A percentile compares a stretch with the other conserved stretches of the same genome.
phyloP scores from a whole-genome alignment of 2,797 vertebrate genomes.

The Poecilia picta region DNA sequence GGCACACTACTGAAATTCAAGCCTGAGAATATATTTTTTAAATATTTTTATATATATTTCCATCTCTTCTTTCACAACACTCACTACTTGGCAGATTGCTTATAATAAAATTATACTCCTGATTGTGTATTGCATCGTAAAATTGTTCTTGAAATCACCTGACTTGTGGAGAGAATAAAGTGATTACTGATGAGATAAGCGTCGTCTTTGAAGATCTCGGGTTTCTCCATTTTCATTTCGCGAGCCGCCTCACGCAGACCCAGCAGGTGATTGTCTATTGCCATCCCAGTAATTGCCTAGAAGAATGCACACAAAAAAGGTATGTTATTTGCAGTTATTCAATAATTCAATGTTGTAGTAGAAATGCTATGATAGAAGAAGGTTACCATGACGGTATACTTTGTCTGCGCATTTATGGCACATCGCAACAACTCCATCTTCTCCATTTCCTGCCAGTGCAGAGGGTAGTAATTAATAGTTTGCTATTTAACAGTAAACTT shows the following conservation, averaged over 20 bases:
- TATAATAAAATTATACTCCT: neutral
- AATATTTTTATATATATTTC: too few relatives aligned
- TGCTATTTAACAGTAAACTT: conserved; percentile 8
- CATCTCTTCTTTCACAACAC: too few relatives aligned
- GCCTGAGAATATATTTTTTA: too few relatives aligned
- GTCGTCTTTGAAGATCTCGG: conserved; percentile 92
- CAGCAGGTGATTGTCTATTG: conserved; percentile 95
- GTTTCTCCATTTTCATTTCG: conserved; percentile 85
- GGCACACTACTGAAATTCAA: too few relatives aligned
- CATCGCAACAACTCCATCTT: conserved; percentile 86
- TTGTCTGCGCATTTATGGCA: conserved; percentile 90
- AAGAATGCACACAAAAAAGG: conserved; percentile 8
- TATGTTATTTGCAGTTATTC: neutral
- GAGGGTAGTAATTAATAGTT: conserved; percentile 31
- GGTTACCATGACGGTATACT: conserved; percentile 91
- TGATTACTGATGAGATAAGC: conserved; percentile 88
- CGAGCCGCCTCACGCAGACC: conserved; percentile 88
- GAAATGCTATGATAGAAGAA: conserved; percentile 1
- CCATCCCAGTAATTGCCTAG: conserved; percentile 93
- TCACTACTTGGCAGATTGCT: neutral
- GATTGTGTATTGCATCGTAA: neutral
- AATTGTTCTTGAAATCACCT: conserved; percentile 73
- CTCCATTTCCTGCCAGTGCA: conserved; percentile 81
- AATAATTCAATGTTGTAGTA: neutral
- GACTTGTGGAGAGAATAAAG: conserved; percentile 96